These are phyloP conservation scores for Polietes domitor DNA, from an alignment of 2,888 invertebrate species.

Conservation along the genomic window DNA sequence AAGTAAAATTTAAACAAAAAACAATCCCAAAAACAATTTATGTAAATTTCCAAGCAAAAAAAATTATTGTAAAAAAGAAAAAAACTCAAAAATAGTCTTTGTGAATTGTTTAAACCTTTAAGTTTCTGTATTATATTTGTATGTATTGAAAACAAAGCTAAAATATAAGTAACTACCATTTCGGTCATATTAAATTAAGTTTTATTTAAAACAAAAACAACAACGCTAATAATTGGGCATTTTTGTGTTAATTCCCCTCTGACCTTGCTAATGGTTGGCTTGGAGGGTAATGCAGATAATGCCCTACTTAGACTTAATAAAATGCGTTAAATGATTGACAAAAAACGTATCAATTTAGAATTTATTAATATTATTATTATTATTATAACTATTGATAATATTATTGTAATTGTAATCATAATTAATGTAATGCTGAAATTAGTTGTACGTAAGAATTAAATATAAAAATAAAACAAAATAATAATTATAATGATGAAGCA, in stretches of 20 bases:
- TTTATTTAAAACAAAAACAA: neutral
- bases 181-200: neutral
- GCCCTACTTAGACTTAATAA: neutral
- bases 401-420: constrained; percentile 46
- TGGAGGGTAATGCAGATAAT: neutral
- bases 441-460: constrained; percentile 45
- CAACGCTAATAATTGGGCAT: neutral
- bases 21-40: no score
- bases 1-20: constrained; percentile 27
- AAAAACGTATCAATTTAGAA: constrained; percentile 50
- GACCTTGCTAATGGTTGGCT: neutral
- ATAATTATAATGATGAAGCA: constrained; percentile 6
- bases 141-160: neutral
- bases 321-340: neutral
- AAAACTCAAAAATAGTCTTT: constrained; percentile 5
- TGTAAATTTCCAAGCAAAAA: constrained; percentile 36
- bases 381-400: constrained; percentile 3
- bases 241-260: neutral
- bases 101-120: neutral
- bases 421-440: constrained; percentile 56
- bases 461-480: neutral
- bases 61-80: constrained; percentile 14
- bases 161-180: neutral
- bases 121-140: constrained; percentile 40
- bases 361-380: constrained; percentile 40